Evolutionary conservation across 2,797 vertebrate genomes (phyloP), one percentile per base, ranked within the genome.

Genomic region (Gallirallus australis): DNA sequence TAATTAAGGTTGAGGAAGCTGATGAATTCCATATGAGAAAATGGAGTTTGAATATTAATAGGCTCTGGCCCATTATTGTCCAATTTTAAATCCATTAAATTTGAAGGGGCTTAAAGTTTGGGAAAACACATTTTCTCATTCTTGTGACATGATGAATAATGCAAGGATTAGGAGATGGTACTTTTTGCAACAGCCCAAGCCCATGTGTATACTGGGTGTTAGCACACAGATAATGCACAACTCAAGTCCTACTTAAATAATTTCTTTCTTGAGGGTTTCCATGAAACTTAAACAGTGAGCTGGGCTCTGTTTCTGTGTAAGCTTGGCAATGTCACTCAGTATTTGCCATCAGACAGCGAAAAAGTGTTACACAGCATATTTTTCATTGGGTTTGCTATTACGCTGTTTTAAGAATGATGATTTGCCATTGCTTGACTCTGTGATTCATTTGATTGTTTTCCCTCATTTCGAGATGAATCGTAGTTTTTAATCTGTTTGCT

Each of bases 361-460:
- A 77, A 93, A 94, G 53, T 14, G 1, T 92, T 85, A 81, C 81
- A 92, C 20, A 9, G 28, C 69, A 61, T 65, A 82, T 86, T 96
- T 96, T 91, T 86, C 82, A 95, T 97, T 96, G 94, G 91, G 77
- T 94, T 96, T 96, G 50, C 85, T 96, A 90, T 89, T 71, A 90
- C 85, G 70, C 35, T 86, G 80, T 85, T 96, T 97, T 94, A 94
- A 96, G 96, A 95, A 97, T 83, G 92, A 91, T 71, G 89, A 92
- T 94, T 96, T 96, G 73, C 83, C 59, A 78, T 96, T 69, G 86
- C 82, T 72, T 37, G 68, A 88, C 64, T 84, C 65, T 17, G 17
- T 94, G 95, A 97, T 97, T 97, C 90, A 95, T 94, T 96, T 92
- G 87, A 89, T 90, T 89, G 72, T 90, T 95, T 88, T 63, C 59